Percentiles rank a stretch among this genome's conserved stretches.
Evolutionary conservation across 2,888 invertebrate species (phyloP).

Genomic region (Platycnemis pennipes): DNA sequence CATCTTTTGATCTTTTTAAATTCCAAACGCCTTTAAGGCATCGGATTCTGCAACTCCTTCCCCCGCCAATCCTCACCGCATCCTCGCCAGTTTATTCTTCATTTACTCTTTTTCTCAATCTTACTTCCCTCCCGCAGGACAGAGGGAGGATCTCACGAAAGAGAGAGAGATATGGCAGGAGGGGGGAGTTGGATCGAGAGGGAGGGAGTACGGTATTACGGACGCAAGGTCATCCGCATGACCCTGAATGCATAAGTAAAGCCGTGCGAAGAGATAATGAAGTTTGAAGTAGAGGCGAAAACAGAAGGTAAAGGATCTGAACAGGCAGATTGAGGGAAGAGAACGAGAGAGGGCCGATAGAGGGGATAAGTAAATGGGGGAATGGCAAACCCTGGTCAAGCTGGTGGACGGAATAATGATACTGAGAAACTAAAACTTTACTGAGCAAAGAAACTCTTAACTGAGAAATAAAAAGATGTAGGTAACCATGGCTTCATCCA

Average conservation of each 20-base stretch:
- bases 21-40: background rate
- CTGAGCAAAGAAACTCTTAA: too few relatives aligned
- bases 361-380: too few relatives aligned
- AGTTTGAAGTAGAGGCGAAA: background rate
- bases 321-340: background rate
- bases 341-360: too few relatives aligned
- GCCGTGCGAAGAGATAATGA: background rate
- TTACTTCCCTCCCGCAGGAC: background rate
- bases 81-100: background rate
- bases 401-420: too few relatives aligned
- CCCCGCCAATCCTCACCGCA: background rate
- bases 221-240: background rate
- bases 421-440: too few relatives aligned
- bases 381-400: too few relatives aligned
- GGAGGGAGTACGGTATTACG: background rate
- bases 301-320: background rate
- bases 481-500: too few relatives aligned
- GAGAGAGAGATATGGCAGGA: background rate
- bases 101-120: background rate
- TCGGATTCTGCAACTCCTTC: too few relatives aligned
- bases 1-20: background rate
- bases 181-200: background rate
- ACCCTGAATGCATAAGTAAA: slow-evolving; percentile 54
- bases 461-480: too few relatives aligned
- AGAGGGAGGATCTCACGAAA: background rate